Conservation (phyloP, 2,113 vertebrate species). For the Cryptomyrus ogoouensis region DNA sequence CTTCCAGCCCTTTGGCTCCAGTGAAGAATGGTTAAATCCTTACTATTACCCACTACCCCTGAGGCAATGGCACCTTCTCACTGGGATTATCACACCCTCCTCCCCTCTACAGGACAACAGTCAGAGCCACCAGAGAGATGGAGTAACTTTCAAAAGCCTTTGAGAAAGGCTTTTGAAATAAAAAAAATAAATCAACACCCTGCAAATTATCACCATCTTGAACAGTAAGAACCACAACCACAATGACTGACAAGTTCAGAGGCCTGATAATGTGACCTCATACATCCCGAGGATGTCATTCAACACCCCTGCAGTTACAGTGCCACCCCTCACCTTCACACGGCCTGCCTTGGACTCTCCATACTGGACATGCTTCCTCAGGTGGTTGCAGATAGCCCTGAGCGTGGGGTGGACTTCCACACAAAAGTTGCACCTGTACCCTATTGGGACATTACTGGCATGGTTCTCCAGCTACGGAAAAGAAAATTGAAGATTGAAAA, state of each 20-base stretch:
- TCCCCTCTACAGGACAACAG: constrained; percentile 18
- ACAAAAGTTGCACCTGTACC: constrained; percentile 96
- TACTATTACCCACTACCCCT: constrained; percentile 34
- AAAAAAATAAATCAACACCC: not conserved
- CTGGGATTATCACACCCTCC: constrained; percentile 32
- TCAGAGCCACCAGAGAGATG: not conserved
- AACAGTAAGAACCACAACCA: not conserved
- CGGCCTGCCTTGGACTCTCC: constrained; percentile 73
- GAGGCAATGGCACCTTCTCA: constrained; percentile 40
- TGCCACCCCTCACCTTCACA: constrained; percentile 59
- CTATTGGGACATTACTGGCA: constrained; percentile 59
- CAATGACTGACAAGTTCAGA: not conserved
- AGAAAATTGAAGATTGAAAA: not conserved
- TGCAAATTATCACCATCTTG: not conserved
- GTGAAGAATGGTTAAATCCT: constrained; percentile 51
- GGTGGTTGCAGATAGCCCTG: constrained; percentile 94
- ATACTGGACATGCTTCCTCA: constrained; percentile 93
- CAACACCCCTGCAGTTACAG: not conserved
- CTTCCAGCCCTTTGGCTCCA: constrained; percentile 33
- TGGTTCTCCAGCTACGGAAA: constrained; percentile 41
- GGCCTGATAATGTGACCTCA: not conserved
- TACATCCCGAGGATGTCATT: not conserved
- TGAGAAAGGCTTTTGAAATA: not conserved
- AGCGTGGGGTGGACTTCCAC: constrained; percentile 91
- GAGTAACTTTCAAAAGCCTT: not conserved